Percentiles rank a stretch among this genome's conserved stretches.
These are phyloP conservation scores for Antitype chi DNA, from an alignment of 2,888 invertebrate species.

Conservation along the genomic window DNA sequence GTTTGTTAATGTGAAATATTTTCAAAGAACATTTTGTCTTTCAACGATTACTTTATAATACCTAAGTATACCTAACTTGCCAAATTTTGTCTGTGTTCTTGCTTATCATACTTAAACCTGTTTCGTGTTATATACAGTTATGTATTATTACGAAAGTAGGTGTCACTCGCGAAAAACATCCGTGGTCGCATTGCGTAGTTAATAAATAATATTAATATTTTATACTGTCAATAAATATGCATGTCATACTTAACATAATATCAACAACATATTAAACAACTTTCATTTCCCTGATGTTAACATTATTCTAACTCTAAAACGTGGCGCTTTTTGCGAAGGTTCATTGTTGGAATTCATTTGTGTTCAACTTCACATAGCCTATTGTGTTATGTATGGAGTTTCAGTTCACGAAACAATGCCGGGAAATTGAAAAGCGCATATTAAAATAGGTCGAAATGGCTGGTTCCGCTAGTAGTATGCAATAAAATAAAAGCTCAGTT, in stretches of 20 bases:
- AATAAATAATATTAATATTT: slow-evolving; percentile 29
- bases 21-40: neutral
- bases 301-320: slow-evolving; percentile 2
- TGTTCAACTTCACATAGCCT: slow-evolving; percentile 25
- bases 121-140: slow-evolving; percentile 35
- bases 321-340: neutral
- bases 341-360: slow-evolving; percentile 35
- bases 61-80: neutral
- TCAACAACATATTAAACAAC: slow-evolving; percentile 20
- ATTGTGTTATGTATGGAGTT: slow-evolving; percentile 15
- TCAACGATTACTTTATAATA: neutral
- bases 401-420: slow-evolving; percentile 32
- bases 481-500: slow-evolving; percentile 57
- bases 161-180: slow-evolving; percentile 38
- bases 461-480: slow-evolving; percentile 35
- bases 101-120: slow-evolving; percentile 9
- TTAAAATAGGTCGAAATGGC: slow-evolving; percentile 44
- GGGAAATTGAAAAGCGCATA: slow-evolving; percentile 50
- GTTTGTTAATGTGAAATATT: neutral
- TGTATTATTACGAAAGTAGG: slow-evolving; percentile 38
- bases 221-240: slow-evolving; percentile 43
- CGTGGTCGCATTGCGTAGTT: slow-evolving; percentile 35
- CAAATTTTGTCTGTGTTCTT: neutral
- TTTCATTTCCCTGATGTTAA: slow-evolving; percentile 20
- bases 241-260: slow-evolving; percentile 21